Percentiles rank a stretch among this genome's conserved stretches.
Conservation (phyloP, 2,113 vertebrate genomes). For the Oncorhynchus tshawytscha region DNA sequence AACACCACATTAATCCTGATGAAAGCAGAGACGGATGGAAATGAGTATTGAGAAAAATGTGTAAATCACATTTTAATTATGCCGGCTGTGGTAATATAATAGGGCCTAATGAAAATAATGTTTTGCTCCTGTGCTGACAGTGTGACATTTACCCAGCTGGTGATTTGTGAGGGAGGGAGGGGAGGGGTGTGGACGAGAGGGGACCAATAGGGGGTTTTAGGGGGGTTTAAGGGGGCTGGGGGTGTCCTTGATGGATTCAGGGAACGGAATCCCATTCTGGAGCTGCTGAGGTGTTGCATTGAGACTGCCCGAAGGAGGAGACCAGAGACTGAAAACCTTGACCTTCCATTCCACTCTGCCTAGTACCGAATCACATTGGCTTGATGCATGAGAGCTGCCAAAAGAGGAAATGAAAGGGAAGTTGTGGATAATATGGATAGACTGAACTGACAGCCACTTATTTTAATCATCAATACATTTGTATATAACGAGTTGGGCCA, state of each 20-base stretch:
- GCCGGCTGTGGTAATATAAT: slow-evolving; percentile 55
- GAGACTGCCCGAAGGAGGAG: slow-evolving; percentile 42
- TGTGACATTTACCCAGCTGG: slow-evolving; percentile 42
- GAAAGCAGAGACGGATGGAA: slow-evolving; percentile 34
- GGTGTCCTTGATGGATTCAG: slow-evolving; percentile 47
- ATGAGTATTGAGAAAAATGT: slow-evolving; percentile 58
- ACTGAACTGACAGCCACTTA: slow-evolving; percentile 44
- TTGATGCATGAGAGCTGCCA: slow-evolving; percentile 37
- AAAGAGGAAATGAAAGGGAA: slow-evolving; percentile 31
- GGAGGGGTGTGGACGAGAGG: no score
- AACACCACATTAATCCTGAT: slow-evolving; percentile 50
- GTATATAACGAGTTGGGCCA: no score
- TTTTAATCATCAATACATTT: slow-evolving; percentile 41
- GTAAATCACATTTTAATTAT: slow-evolving; percentile 63
- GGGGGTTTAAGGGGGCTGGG: slow-evolving; percentile 9
- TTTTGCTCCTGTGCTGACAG: slow-evolving; percentile 51
- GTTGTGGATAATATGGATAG: slow-evolving; percentile 42
- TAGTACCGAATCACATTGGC: slow-evolving; percentile 36
- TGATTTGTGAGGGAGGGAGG: neutral
- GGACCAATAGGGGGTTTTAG: no score
- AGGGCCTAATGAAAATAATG: slow-evolving; percentile 57
- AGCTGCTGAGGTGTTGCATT: slow-evolving; percentile 50
- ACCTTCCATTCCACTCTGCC: slow-evolving; percentile 48
- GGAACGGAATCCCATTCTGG: slow-evolving; percentile 54
- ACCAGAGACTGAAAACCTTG: slow-evolving; percentile 50